Evolutionary conservation across 2,888 invertebrate genomes (phyloP).

Genomic region (Stenolophus ochropezus): DNA sequence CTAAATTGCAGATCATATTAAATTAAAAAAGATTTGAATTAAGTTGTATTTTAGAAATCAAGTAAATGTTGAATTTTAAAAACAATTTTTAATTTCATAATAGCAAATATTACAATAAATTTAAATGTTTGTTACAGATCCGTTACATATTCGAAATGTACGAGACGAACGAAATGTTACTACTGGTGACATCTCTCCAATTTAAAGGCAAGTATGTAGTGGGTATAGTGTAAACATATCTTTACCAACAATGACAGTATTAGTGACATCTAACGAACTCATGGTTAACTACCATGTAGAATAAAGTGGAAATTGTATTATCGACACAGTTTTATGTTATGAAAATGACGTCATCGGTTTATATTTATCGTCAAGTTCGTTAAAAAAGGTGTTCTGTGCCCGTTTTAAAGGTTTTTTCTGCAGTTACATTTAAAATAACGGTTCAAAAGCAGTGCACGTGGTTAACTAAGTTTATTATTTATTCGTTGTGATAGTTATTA

Average conservation of each 20-base stretch:
- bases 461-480: constrained; percentile 2
- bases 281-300: too few relatives aligned
- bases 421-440: neutral
- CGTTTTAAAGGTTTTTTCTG: constrained; percentile 4
- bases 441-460: neutral
- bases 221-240: neutral
- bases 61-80: too few relatives aligned
- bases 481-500: neutral
- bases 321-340: neutral
- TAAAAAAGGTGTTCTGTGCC: constrained; percentile 29
- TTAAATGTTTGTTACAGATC: too few relatives aligned
- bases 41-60: too few relatives aligned
- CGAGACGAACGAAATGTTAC: neutral
- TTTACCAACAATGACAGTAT: too few relatives aligned
- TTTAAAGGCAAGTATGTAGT: neutral
- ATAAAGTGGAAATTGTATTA: too few relatives aligned
- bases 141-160: too few relatives aligned
- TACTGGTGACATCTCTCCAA: neutral
- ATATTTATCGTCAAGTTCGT: constrained; percentile 58
- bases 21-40: too few relatives aligned
- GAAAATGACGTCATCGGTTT: constrained; percentile 58
- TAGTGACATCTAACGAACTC: too few relatives aligned
- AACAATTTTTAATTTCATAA: too few relatives aligned
- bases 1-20: too few relatives aligned
- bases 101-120: too few relatives aligned